phyloP scores from a whole-genome alignment of 2,888 invertebrate species.

The Euzophera pinguis region DNA sequence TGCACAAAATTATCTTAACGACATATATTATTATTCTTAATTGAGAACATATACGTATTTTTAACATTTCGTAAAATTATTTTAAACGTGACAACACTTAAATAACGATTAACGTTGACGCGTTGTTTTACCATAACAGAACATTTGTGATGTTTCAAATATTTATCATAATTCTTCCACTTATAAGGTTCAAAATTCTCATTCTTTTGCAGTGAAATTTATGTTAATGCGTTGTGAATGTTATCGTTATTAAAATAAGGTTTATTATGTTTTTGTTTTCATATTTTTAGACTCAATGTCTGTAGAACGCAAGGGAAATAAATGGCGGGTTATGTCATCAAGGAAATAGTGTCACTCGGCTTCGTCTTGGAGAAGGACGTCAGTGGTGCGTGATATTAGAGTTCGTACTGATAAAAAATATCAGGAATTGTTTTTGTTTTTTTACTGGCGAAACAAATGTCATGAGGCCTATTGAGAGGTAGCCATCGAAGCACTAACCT shows the following conservation, averaged over 20 bases:
- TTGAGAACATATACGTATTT: not conserved
- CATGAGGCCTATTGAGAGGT: too few species aligned
- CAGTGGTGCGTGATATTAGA: slow-evolving; percentile 4
- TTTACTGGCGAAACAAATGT: not conserved
- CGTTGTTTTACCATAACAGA: slow-evolving; percentile 1
- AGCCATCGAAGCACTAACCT: too few species aligned
- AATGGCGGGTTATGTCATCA: not conserved
- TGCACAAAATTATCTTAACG: not conserved
- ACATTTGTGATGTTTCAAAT: too few species aligned
- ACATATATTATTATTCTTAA: not conserved
- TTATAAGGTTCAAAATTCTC: not conserved
- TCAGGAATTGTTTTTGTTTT: slow-evolving; percentile 3
- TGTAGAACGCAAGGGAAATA: not conserved
- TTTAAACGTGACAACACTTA: not conserved
- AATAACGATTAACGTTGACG: slow-evolving; percentile 3
- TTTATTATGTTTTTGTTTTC: not conserved
- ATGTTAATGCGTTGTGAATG: too few species aligned
- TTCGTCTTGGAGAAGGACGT: slow-evolving; percentile 3
- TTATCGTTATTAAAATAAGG: not conserved
- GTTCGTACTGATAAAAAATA: not conserved
- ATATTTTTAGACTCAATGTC: not conserved
- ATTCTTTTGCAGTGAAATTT: too few species aligned
- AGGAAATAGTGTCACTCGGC: not conserved
- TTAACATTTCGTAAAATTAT: not conserved
- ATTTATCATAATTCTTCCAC: too few species aligned